Evolutionary conservation across 2,113 vertebrate species (phyloP).

Genomic region (Apaloderma vittatum): DNA sequence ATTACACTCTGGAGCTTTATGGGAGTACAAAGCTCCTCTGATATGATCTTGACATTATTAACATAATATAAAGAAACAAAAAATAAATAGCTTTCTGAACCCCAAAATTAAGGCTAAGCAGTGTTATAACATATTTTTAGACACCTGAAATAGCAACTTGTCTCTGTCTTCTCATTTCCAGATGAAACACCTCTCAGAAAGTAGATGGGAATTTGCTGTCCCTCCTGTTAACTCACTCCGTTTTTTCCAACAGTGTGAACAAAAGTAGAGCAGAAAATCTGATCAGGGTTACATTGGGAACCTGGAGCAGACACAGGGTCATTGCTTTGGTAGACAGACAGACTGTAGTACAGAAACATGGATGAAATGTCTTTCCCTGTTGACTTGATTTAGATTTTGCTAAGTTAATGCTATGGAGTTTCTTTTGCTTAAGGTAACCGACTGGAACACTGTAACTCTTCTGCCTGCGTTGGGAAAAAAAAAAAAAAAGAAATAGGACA

Average conservation of each 20-base stretch:
- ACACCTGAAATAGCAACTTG: conserved; percentile 40
- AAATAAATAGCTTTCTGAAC: conserved; percentile 67
- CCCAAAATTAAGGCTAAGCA: conserved; percentile 52
- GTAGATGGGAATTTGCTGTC: background rate
- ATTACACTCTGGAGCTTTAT: conserved; percentile 53
- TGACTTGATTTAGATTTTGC: background rate
- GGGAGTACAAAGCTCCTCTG: conserved; percentile 25
- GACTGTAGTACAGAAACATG: background rate
- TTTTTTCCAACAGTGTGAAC: background rate
- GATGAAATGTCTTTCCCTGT: accelerated
- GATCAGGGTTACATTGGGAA: background rate
- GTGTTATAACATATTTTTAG: background rate
- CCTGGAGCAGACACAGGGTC: background rate
- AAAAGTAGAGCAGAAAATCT: background rate
- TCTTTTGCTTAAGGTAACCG: background rate
- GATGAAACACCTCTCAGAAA: conserved; percentile 16
- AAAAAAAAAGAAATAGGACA: no score
- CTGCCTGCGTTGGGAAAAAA: background rate
- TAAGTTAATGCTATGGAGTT: accelerated
- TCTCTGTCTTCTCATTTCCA: conserved; percentile 44
- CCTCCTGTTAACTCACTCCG: background rate
- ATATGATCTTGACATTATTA: conserved; percentile 65
- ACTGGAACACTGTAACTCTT: background rate
- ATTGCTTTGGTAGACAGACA: background rate
- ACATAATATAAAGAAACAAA: conserved; percentile 63